Percentiles rank a stretch among this genome's conserved stretches.
Evolutionary conservation across 2,888 invertebrate species (phyloP).

Genomic region (Drosophila anomalata): DNA sequence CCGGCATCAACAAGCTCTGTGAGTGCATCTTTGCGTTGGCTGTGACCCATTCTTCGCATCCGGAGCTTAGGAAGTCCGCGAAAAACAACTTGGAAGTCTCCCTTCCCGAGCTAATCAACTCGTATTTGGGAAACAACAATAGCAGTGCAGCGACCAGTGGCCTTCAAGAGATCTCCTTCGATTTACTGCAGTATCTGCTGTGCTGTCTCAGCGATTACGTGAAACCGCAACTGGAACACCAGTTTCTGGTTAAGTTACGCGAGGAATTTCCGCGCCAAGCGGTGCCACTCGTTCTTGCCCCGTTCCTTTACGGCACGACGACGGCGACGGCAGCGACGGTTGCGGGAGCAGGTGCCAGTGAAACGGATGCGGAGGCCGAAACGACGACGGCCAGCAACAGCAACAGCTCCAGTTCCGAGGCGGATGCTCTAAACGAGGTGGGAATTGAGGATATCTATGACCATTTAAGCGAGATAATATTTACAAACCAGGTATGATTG

Average conservation of each 20-base stretch:
- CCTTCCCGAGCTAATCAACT: slow-evolving; percentile 93
- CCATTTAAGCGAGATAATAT: slow-evolving; percentile 82
- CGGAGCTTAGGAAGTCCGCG: slow-evolving; percentile 90
- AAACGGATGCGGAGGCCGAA: slow-evolving; percentile 72
- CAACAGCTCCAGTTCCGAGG: slow-evolving; percentile 85
- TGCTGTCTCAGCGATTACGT: slow-evolving; percentile 85
- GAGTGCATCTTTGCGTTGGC: slow-evolving; percentile 96
- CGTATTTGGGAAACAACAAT: slow-evolving; percentile 91
- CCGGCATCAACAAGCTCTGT: slow-evolving; percentile 94
- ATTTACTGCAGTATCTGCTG: slow-evolving; percentile 93
- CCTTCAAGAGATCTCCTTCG: slow-evolving; percentile 95
- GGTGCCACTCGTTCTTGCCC: slow-evolving; percentile 95
- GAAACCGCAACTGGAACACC: slow-evolving; percentile 67
- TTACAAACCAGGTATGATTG: slow-evolving; percentile 69
- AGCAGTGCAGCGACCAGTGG: slow-evolving; percentile 85
- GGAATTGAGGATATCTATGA: slow-evolving; percentile 83
- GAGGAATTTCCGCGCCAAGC: slow-evolving; percentile 94
- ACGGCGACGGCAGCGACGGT: slow-evolving; percentile 50
- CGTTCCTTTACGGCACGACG: slow-evolving; percentile 88
- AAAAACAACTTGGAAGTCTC: slow-evolving; percentile 91
- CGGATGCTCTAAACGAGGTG: slow-evolving; percentile 82
- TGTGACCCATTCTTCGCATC: slow-evolving; percentile 91
- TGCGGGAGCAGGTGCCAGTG: slow-evolving; percentile 46
- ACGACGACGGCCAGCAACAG: slow-evolving; percentile 68
- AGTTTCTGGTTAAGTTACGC: slow-evolving; percentile 91